Conservation (phyloP, 2,888 invertebrate genomes). For the Odontocerum albicorne region DNA sequence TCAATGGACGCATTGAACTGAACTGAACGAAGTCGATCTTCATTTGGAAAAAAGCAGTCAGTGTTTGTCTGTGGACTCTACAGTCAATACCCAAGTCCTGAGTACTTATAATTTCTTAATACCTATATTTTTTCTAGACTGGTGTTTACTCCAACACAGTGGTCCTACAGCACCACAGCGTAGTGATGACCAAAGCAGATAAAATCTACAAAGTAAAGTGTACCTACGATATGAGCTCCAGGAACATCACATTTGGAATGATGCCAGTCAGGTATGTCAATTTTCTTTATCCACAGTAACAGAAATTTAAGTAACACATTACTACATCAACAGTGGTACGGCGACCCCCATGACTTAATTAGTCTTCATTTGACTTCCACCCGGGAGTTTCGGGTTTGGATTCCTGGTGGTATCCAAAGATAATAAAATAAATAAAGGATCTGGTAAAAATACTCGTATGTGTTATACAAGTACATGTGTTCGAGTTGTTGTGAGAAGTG, state of each 20-base stretch:
- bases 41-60: too few relatives aligned
- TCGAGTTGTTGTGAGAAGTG: too few relatives aligned
- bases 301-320: neutral
- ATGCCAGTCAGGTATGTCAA: constrained; percentile 89
- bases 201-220: constrained; percentile 96
- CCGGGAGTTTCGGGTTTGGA: neutral
- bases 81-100: too few relatives aligned
- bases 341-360: too few relatives aligned
- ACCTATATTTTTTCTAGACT: constrained; percentile 64
- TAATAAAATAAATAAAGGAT: too few relatives aligned
- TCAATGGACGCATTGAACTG: too few relatives aligned
- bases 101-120: too few relatives aligned
- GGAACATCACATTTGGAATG: constrained; percentile 96
- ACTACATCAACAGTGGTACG: neutral
- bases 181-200: constrained; percentile 95
- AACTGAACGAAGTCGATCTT: too few relatives aligned
- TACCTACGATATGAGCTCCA: constrained; percentile 94
- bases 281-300: neutral
- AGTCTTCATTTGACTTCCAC: too few relatives aligned
- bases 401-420: neutral
- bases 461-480: too few relatives aligned
- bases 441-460: too few relatives aligned
- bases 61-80: too few relatives aligned
- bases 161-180: constrained; percentile 92
- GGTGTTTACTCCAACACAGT: constrained; percentile 94